These are phyloP conservation scores for Cotesia typhae DNA, from an alignment of 1,140 invertebrate species.

Conservation along the genomic window DNA sequence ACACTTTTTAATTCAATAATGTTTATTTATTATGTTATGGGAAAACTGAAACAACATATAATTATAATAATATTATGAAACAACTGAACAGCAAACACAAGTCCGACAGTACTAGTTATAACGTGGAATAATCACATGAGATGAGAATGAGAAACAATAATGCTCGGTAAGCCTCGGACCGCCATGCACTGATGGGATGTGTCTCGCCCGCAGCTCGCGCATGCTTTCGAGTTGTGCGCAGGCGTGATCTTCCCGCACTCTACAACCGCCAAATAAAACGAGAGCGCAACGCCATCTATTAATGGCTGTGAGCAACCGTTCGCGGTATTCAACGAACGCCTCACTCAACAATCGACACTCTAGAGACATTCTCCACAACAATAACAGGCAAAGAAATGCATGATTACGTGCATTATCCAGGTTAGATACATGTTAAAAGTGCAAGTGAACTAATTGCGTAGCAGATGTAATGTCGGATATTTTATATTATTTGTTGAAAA, in stretches of 20 bases:
- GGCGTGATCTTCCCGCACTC: constrained; percentile 20
- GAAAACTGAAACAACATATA: no score
- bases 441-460: no score
- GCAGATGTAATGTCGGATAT: no score
- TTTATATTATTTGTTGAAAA: no score
- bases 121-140: neutral
- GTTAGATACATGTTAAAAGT: no score
- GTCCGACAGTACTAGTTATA: constrained; percentile 1
- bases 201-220: constrained; percentile 36
- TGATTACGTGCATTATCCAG: no score
- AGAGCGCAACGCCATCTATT: neutral
- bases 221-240: constrained; percentile 39
- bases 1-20: no score
- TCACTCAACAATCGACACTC: no score
- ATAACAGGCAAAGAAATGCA: no score
- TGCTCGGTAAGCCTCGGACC: constrained; percentile 46
- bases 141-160: neutral
- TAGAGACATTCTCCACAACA: neutral
- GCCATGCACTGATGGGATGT: constrained; percentile 52
- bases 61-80: neutral
- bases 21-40: no score
- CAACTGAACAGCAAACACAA: neutral
- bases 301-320: neutral
- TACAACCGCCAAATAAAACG: neutral
- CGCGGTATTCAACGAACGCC: no score